A percentile compares a stretch with the other conserved stretches of the same genome.
Evolutionary conservation across 2,797 vertebrate species (phyloP).

Genomic region (Micropoecilia bifurca): DNA sequence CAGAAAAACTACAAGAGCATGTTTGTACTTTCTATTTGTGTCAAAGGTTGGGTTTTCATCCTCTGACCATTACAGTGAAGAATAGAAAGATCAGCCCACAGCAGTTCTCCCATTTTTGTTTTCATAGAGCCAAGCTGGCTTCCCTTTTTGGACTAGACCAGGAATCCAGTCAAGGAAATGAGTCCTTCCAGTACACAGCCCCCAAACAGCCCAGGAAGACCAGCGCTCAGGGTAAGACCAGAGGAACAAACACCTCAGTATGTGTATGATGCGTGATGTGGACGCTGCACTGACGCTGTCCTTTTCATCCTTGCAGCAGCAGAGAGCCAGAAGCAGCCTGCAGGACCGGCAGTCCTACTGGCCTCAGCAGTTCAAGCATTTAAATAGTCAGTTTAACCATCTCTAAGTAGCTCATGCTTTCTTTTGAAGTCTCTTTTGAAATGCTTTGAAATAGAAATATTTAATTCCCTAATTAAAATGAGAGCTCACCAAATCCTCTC

Average conservation of each 20-base stretch:
- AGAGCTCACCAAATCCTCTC: background rate
- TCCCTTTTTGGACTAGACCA: constrained; percentile 94
- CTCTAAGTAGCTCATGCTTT: background rate
- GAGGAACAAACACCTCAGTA: background rate
- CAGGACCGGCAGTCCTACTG: constrained; percentile 81
- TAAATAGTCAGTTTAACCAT: constrained; percentile 85
- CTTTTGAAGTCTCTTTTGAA: background rate
- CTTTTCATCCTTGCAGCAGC: constrained; percentile 52
- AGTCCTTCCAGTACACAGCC: constrained; percentile 96
- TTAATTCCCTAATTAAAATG: constrained; percentile 2
- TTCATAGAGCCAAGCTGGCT: constrained; percentile 89
- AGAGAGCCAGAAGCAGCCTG: constrained; percentile 77
- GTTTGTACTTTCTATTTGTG: background rate
- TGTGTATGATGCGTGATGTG: no score
- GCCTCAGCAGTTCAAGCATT: constrained; percentile 91
- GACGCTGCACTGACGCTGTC: background rate
- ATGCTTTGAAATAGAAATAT: background rate
- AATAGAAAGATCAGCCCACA: background rate
- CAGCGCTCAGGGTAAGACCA: constrained; percentile 80
- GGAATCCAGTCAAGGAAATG: constrained; percentile 84
- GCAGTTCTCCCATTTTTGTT: background rate
- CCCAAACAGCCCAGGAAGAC: constrained; percentile 94
- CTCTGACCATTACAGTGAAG: background rate
- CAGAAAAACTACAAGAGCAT: background rate
- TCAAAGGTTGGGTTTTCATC: background rate